phyloP scores from a whole-genome alignment of 2,797 vertebrate species.

The Trematomus bernacchii region DNA sequence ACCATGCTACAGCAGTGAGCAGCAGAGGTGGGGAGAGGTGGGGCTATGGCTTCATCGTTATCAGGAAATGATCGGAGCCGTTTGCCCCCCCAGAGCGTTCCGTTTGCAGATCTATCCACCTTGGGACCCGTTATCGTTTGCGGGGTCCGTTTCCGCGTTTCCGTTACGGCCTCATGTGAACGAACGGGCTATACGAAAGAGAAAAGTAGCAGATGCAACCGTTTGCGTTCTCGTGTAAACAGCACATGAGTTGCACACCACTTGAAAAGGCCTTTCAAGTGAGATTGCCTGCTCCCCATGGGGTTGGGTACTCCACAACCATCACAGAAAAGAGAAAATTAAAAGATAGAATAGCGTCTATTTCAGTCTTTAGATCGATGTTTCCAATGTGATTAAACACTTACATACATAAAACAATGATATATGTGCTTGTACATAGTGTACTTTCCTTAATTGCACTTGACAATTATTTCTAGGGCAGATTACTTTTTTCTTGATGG shows the following conservation, averaged over 20 bases:
- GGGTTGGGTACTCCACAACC: conserved; percentile 31
- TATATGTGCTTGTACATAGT: not conserved
- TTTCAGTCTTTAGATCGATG: conserved; percentile 8
- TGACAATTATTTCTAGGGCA: not conserved
- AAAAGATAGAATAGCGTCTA: conserved; percentile 6
- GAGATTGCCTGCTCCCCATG: conserved; percentile 45
- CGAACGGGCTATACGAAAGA: no score
- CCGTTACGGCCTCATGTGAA: no score
- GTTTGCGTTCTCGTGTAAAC: no score
- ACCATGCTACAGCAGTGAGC: no score
- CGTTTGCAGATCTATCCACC: no score
- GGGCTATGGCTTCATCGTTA: no score
- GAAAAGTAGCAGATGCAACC: no score
- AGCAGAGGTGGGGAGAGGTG: no score
- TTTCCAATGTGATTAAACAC: conserved; percentile 8
- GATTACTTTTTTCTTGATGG: not conserved
- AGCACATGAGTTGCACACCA: conserved; percentile 18
- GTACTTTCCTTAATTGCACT: not conserved
- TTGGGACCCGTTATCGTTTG: no score
- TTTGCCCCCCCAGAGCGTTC: no score
- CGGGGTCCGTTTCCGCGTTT: no score
- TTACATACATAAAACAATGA: conserved; percentile 9
- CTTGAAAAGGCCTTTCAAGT: conserved; percentile 63
- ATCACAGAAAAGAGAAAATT: conserved; percentile 33
- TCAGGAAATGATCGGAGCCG: no score